Percentiles rank a stretch among this genome's conserved stretches.
These are phyloP conservation scores for Mactra quadrangularis DNA, from an alignment of 1,140 invertebrate species.

Conservation along the genomic window DNA sequence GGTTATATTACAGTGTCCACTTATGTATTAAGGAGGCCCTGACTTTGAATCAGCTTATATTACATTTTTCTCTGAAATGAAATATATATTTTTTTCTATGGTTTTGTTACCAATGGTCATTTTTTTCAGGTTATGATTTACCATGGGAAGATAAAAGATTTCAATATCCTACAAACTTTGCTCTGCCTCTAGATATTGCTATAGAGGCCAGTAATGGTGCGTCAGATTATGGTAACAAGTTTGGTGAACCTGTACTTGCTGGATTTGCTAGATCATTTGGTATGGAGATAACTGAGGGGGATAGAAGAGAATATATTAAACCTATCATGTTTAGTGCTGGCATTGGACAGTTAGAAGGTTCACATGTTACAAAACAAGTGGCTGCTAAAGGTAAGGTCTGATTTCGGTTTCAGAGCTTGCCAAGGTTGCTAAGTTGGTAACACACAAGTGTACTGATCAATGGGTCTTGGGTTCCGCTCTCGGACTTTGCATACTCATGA, in stretches of 20 bases:
- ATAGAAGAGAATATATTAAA: constrained; percentile 96
- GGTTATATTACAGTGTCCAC: too few relatives aligned
- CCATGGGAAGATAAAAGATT: constrained; percentile 93
- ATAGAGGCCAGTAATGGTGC: constrained; percentile 99
- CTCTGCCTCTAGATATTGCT: constrained; percentile 90
- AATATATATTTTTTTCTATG: too few relatives aligned
- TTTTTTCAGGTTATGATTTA: constrained; percentile 88
- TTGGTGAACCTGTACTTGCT: constrained; percentile 96
- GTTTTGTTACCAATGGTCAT: too few relatives aligned
- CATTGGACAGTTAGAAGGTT: constrained; percentile 94
- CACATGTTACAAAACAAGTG: constrained; percentile 89
- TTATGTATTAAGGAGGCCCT: too few relatives aligned
- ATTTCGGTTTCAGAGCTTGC: too few relatives aligned
- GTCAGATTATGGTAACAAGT: constrained; percentile 99
- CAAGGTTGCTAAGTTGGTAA: not conserved
- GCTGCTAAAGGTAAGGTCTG: constrained; percentile 88
- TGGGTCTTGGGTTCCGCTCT: not conserved
- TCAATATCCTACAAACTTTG: constrained; percentile 95
- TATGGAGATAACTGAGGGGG: constrained; percentile 87
- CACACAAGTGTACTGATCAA: not conserved
- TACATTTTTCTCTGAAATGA: too few relatives aligned
- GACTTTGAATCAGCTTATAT: too few relatives aligned
- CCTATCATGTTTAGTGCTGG: constrained; percentile 99
- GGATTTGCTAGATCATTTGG: constrained; percentile 98
- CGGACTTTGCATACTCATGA: not conserved